Evolutionary conservation across 2,113 vertebrate species (phyloP).

Genomic region (Eurystomus gularis): DNA sequence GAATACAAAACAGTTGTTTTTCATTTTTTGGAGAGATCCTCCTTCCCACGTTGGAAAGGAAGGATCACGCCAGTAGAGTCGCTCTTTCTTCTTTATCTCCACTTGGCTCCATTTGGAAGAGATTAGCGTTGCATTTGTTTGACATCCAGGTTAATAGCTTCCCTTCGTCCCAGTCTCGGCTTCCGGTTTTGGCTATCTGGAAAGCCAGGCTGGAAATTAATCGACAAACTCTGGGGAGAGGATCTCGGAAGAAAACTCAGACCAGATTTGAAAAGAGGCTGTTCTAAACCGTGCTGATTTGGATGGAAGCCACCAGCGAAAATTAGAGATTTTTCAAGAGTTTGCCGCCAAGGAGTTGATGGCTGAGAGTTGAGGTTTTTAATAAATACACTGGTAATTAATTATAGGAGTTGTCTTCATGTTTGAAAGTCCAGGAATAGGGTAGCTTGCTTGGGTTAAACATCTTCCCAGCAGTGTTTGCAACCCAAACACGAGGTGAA

Average conservation of each 20-base stretch:
- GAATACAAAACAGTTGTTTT: not conserved
- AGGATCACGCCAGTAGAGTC: not conserved
- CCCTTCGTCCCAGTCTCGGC: constrained; percentile 22
- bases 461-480: not conserved
- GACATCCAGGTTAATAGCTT: constrained; percentile 52
- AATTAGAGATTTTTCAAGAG: constrained; percentile 3
- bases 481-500: not conserved
- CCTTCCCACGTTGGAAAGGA: not conserved
- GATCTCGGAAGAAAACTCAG: not conserved
- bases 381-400: constrained; percentile 8
- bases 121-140: constrained; percentile 45
- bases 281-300: not conserved
- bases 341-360: constrained; percentile 20
- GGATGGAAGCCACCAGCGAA: not conserved
- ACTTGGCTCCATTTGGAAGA: constrained; percentile 47
- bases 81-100: constrained; percentile 7
- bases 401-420: not conserved
- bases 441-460: constrained; percentile 18
- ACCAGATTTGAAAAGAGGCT: not conserved
- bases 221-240: constrained; percentile 18
- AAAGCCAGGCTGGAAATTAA: constrained; percentile 30
- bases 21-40: not conserved
- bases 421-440: not conserved
- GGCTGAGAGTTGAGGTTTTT: not conserved
- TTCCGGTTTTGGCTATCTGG: constrained; percentile 26